Conservation (phyloP, 2,113 vertebrate genomes). For the Ochotona curzoniae region DNA sequence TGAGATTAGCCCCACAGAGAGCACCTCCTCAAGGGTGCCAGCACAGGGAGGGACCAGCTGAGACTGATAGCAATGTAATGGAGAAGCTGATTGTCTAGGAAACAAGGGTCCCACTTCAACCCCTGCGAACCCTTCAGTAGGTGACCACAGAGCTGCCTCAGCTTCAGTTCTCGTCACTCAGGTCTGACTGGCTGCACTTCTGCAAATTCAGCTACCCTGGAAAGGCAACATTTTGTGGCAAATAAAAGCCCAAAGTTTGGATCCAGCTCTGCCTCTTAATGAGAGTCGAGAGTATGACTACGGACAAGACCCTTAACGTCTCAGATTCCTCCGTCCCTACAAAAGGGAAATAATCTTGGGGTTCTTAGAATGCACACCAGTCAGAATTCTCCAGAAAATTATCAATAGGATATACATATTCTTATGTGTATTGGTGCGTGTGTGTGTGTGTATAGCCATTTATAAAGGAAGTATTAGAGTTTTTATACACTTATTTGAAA, state of each 20-base stretch:
- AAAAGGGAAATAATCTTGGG: neutral
- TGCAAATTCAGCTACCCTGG: neutral
- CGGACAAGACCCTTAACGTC: neutral
- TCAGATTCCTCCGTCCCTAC: neutral
- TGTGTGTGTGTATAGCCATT: no score
- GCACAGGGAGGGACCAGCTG: accelerated
- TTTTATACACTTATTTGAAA: no score
- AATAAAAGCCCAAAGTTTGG: neutral
- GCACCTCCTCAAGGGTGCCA: neutral
- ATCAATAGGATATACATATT: no score
- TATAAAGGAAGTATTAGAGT: no score
- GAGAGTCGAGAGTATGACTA: neutral
- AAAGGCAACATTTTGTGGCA: neutral
- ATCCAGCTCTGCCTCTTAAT: neutral
- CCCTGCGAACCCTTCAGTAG: neutral
- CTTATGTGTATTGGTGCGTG: no score
- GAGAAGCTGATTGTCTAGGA: neutral
- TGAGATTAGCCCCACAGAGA: accelerated
- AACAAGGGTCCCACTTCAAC: neutral
- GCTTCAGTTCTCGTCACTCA: neutral
- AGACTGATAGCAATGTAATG: neutral
- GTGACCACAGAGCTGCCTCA: neutral
- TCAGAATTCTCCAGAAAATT: neutral
- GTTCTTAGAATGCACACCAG: neutral
- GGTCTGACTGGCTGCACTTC: neutral